Percentiles rank a stretch among this genome's conserved stretches.
Evolutionary conservation across 2,888 invertebrate genomes (phyloP).

Genomic region (Parnassius glacialis): DNA sequence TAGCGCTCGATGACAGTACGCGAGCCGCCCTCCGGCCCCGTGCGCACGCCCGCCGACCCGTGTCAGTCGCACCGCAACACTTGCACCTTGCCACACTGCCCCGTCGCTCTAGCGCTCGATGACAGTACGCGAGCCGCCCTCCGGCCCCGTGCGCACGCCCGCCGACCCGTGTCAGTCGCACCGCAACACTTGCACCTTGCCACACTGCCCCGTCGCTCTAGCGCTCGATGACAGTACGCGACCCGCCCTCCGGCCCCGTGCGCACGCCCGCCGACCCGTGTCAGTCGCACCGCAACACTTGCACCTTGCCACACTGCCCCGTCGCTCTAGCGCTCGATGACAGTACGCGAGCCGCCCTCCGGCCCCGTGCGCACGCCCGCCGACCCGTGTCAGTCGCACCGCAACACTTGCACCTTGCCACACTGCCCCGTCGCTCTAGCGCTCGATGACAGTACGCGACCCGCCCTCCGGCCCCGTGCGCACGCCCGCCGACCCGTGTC

Average conservation of each 20-base stretch:
- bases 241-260: slow-evolving; percentile 65
- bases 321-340: too few relatives aligned
- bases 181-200: neutral
- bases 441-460: slow-evolving; percentile 29
- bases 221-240: slow-evolving; percentile 30
- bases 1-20: too few relatives aligned
- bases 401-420: too few relatives aligned
- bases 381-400: slow-evolving; percentile 50
- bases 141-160: slow-evolving; percentile 67
- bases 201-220: too few relatives aligned
- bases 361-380: slow-evolving; percentile 57
- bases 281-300: slow-evolving; percentile 46
- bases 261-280: slow-evolving; percentile 66
- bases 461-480: slow-evolving; percentile 66
- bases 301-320: too few relatives aligned
- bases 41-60: too few relatives aligned
- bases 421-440: too few relatives aligned
- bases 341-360: too few relatives aligned
- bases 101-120: too few relatives aligned
- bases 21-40: too few relatives aligned
- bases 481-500: slow-evolving; percentile 47
- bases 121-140: slow-evolving; percentile 58
- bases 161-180: slow-evolving; percentile 61
- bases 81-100: too few relatives aligned
- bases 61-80: too few relatives aligned